phyloP scores from a whole-genome alignment of 2,113 vertebrate genomes.

The Pangasianodon gigas region DNA sequence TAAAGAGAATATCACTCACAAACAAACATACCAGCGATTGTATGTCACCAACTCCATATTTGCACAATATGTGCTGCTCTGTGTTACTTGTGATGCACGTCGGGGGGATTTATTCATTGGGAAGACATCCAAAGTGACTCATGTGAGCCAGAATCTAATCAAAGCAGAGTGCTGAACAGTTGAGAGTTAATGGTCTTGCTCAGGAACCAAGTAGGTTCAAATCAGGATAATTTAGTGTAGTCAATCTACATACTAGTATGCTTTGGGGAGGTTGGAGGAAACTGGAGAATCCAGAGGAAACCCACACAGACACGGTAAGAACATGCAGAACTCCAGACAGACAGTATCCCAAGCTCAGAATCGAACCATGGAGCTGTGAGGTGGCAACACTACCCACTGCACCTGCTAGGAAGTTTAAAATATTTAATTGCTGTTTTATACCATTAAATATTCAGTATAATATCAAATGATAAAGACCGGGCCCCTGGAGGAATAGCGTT shows the following conservation, averaged over 20 bases:
- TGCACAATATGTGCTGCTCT: not conserved
- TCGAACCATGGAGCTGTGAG: not conserved
- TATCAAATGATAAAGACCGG: not conserved
- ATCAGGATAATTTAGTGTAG: not conserved
- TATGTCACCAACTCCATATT: not conserved
- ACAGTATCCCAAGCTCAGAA: not conserved
- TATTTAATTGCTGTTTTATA: not conserved
- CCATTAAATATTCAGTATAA: not conserved
- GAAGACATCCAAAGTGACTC: not conserved
- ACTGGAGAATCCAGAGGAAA: not conserved
- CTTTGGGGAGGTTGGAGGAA: not conserved
- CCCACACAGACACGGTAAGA: not conserved
- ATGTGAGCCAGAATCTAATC: not conserved
- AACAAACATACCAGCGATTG: not conserved
- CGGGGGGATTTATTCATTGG: not conserved
- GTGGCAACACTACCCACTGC: not conserved
- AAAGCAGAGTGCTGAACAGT: not conserved
- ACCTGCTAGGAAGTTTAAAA: not conserved
- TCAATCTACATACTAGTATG: not conserved
- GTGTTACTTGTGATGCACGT: not conserved
- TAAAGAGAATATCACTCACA: conserved; percentile 12
- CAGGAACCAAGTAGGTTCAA: not conserved
- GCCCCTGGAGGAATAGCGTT: no score
- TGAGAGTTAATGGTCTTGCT: not conserved
- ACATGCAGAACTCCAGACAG: not conserved